A percentile compares a stretch with the other conserved stretches of the same genome.
phyloP scores from a whole-genome alignment of 2,113 vertebrate species.

The Ptilorrhoa leucosticta region DNA sequence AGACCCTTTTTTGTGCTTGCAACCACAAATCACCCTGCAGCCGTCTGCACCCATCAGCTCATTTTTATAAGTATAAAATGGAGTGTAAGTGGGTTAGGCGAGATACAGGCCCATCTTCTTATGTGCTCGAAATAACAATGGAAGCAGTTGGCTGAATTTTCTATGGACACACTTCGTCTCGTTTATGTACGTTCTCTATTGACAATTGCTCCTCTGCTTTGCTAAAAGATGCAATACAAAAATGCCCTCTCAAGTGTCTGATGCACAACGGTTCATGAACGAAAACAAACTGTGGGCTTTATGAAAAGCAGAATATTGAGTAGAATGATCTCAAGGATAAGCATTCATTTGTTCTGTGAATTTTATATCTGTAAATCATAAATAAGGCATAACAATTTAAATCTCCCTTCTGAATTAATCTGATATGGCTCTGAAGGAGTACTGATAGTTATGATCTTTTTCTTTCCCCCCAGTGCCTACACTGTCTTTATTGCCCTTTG shows the following conservation, averaged over 20 bases:
- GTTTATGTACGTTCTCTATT: neutral
- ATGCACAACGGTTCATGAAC: neutral
- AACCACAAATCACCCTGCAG: neutral
- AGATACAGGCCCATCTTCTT: neutral
- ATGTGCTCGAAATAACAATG: neutral
- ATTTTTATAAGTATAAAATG: neutral
- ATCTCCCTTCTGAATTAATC: constrained; percentile 19
- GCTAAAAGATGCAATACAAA: neutral
- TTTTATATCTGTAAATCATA: neutral
- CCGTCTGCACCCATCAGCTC: neutral
- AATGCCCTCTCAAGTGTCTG: neutral
- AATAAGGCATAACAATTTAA: neutral
- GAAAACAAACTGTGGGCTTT: neutral
- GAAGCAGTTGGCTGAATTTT: neutral
- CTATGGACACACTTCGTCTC: neutral
- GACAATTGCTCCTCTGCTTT: neutral
- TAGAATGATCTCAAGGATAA: neutral
- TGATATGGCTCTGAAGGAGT: neutral
- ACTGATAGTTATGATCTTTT: neutral
- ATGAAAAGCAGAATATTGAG: neutral
- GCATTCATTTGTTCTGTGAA: neutral
- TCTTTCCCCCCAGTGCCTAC: neutral
- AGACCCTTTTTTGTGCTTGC: accelerated
- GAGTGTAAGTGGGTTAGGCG: neutral
- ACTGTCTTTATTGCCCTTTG: neutral